Evolutionary conservation across 2,888 invertebrate species (phyloP).

Genomic region (Amphipoea oculea): DNA sequence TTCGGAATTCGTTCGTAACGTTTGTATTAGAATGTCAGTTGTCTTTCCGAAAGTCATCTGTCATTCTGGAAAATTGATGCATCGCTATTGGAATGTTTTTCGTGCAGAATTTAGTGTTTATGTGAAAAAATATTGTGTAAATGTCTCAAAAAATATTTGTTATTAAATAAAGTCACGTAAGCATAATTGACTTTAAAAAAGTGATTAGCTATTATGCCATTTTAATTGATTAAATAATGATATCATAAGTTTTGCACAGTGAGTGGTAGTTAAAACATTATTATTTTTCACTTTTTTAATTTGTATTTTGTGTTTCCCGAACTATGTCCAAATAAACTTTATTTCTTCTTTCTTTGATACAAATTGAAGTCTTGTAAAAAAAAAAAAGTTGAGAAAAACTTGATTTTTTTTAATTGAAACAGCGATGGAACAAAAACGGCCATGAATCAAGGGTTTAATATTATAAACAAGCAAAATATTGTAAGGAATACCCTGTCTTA

Average conservation of each 20-base stretch:
- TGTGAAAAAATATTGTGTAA: not conserved
- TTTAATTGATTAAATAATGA: not conserved
- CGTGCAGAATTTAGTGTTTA: not conserved
- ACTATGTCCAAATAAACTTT: no score
- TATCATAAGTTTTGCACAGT: no score
- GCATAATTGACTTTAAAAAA: not conserved
- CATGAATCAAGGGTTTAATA: not conserved
- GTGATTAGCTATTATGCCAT: not conserved
- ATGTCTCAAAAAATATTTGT: not conserved
- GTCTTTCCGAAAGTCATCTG: conserved; percentile 29
- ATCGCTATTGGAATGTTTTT: not conserved
- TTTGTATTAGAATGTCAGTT: conserved; percentile 44
- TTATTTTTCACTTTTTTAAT: no score
- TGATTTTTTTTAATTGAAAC: not conserved
- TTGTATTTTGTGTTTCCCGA: no score
- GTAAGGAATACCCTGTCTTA: not conserved
- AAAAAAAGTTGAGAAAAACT: not conserved
- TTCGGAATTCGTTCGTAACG: conserved; percentile 27
- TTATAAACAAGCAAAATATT: conserved; percentile 14
- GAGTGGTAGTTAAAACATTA: no score
- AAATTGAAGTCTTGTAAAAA: not conserved
- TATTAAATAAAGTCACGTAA: not conserved
- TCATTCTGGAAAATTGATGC: conserved; percentile 13
- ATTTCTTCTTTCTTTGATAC: not conserved
- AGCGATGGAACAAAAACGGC: no score